Evolutionary conservation across 2,888 invertebrate species (phyloP), one percentile per base, ranked within the genome.

Genomic region (Liopterus haemorrhoidalis): DNA sequence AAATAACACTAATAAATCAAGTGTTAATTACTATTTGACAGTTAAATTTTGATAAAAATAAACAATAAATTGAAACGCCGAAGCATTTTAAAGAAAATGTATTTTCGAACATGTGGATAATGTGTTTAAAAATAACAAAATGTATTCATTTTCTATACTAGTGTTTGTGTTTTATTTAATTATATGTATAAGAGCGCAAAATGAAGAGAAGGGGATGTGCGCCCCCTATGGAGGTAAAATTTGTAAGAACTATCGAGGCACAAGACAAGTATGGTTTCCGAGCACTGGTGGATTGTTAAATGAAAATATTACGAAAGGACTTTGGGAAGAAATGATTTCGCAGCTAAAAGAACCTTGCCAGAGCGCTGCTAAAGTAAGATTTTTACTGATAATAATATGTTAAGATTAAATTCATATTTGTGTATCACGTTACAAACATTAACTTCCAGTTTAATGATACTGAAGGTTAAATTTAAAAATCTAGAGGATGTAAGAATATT

Each of bases 261-360:
- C 68, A 5, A 70, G 71, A 40, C 66, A 69, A 36, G 73, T 77
- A 41, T 78, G 75, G 73, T 78, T 72, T 59, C 71, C 72, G 52
- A 75, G 73, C 61, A 79, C 79, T 48, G 81, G 81, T 9, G 85
- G 83, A 25, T 79, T 81, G 70, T 76, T 85, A 58, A 91, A 92
- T 67, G 93, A 93, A 64, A 80, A 84, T 63, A 90, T 91, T 44
- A 82, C 88, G 1, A 74, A 77, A 5, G 85, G 82, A 33, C 70
- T 93, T 16, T 92, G 90, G 90, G 81, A 85, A 54, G 91, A 93
- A 72, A 73, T 93, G 67, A 85, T 93, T 60, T 73, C 76, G 6
- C 79, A 80, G 41, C 71, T 92, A 28, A 77, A 78, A 46, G 90
- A 90, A 59, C 85, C 89, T 27, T 95, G 95, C 68, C 77, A 85